Evolutionary conservation across 1,140 invertebrate species (phyloP).

Genomic region (Trachelipus rathkii): DNA sequence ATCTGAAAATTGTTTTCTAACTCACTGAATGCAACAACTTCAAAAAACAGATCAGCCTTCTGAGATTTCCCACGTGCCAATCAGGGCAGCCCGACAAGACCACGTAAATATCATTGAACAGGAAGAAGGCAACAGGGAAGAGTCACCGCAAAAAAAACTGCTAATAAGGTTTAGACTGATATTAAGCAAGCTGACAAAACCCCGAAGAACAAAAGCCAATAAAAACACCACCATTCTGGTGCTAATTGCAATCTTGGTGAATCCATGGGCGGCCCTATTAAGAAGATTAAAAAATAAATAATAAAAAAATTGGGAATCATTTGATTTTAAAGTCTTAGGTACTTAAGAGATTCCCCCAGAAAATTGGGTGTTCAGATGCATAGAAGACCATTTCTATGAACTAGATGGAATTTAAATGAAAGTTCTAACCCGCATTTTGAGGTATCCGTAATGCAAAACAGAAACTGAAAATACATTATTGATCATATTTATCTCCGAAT

Average conservation of each 20-base stretch:
- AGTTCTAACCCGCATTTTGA: too few species aligned
- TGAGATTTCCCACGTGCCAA: conserved; percentile 36
- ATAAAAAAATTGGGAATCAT: not conserved
- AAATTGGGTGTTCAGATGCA: too few species aligned
- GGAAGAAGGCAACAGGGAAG: conserved; percentile 35
- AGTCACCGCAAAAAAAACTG: conserved; percentile 38
- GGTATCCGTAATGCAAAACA: too few species aligned
- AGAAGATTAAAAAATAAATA: too few species aligned
- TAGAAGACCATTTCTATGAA: too few species aligned
- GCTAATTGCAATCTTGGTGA: conserved; percentile 17
- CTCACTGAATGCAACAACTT: conserved; percentile 41
- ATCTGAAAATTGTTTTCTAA: not conserved
- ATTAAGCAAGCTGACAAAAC: conserved; percentile 36
- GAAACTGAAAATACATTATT: too few species aligned
- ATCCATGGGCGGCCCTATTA: conserved; percentile 25
- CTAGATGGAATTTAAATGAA: too few species aligned
- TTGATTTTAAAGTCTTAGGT: not conserved
- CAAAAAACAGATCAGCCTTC: conserved; percentile 41
- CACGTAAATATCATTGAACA: conserved; percentile 34
- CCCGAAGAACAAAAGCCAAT: conserved; percentile 31
- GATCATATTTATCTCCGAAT: too few species aligned
- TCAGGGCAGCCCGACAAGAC: conserved; percentile 26
- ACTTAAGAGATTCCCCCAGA: too few species aligned
- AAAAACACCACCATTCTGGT: conserved; percentile 28
- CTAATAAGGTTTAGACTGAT: conserved; percentile 41